Evolutionary conservation across 2,888 invertebrate genomes (phyloP).

Genomic region (Asteroscopus sphinx): DNA sequence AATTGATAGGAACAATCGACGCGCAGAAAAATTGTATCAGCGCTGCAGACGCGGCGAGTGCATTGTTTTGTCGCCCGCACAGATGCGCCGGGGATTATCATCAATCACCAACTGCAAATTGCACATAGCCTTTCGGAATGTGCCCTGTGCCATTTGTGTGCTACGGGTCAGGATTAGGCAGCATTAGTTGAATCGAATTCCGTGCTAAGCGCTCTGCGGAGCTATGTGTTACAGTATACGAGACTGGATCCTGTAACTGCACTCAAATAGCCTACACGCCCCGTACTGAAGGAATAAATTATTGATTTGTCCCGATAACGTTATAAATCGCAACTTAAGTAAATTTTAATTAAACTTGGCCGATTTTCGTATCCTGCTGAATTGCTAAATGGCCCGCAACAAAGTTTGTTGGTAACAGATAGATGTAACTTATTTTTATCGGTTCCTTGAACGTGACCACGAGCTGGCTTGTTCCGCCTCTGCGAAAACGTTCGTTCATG

Average conservation of each 20-base stretch:
- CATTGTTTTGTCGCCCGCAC: slow-evolving; percentile 74
- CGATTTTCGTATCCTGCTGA: slow-evolving; percentile 76
- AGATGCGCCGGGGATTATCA: slow-evolving; percentile 82
- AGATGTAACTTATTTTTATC: slow-evolving; percentile 69
- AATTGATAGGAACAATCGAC: slow-evolving; percentile 50
- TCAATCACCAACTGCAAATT: slow-evolving; percentile 86
- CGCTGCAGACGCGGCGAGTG: slow-evolving; percentile 47
- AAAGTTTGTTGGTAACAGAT: slow-evolving; percentile 57
- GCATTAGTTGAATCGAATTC: slow-evolving; percentile 89
- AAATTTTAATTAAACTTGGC: slow-evolving; percentile 78
- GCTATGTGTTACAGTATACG: slow-evolving; percentile 78
- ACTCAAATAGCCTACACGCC: slow-evolving; percentile 62
- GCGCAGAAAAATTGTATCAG: slow-evolving; percentile 63
- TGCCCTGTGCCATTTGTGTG: slow-evolving; percentile 81
- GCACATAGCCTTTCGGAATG: slow-evolving; percentile 84
- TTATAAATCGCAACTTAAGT: slow-evolving; percentile 57
- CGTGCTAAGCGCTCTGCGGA: slow-evolving; percentile 84
- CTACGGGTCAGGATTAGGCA: slow-evolving; percentile 83
- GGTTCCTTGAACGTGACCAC: slow-evolving; percentile 57
- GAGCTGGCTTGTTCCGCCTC: slow-evolving; percentile 15
- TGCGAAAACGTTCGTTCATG: slow-evolving; percentile 38
- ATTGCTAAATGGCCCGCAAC: slow-evolving; percentile 59
- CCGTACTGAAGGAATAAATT: slow-evolving; percentile 61
- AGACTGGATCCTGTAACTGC: slow-evolving; percentile 65
- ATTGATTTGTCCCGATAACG: slow-evolving; percentile 65